phyloP scores from a whole-genome alignment of 2,113 vertebrate species.

The Dasyprocta punctata region DNA sequence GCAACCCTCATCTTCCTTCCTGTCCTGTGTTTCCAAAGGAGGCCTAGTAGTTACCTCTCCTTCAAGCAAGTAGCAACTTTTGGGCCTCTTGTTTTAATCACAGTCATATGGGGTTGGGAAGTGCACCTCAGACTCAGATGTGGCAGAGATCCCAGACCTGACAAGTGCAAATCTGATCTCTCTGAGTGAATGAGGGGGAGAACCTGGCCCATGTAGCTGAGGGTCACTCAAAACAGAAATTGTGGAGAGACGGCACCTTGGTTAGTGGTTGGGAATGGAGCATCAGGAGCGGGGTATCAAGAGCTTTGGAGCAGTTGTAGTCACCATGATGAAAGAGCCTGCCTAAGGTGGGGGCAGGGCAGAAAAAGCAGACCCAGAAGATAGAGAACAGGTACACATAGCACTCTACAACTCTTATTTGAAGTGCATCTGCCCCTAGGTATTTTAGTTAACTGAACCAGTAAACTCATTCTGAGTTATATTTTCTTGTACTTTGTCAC shows the following conservation, averaged over 20 bases:
- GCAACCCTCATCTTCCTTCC: too few species aligned
- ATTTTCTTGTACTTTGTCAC: neutral
- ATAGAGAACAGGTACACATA: rapidly evolving
- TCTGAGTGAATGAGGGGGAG: neutral
- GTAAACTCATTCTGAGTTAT: neutral
- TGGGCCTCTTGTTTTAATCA: neutral
- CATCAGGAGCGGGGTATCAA: rapidly evolving
- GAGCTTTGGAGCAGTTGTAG: neutral
- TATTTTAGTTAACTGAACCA: neutral
- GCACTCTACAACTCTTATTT: neutral
- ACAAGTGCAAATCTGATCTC: too few species aligned
- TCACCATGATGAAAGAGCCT: neutral
- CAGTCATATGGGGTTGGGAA: neutral
- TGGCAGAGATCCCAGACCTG: neutral
- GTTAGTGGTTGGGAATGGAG: neutral
- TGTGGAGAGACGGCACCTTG: neutral
- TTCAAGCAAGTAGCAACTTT: neutral
- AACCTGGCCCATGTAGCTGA: neutral
- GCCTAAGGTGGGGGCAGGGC: rapidly evolving
- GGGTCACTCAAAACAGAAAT: neutral
- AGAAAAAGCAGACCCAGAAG: neutral
- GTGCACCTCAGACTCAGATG: too few species aligned
- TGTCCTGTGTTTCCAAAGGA: neutral
- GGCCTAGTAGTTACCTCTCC: neutral
- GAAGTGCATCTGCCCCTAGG: neutral